These are phyloP conservation scores for Myripristis jacobus DNA, from an alignment of 2,797 vertebrate species.

Conservation along the genomic window DNA sequence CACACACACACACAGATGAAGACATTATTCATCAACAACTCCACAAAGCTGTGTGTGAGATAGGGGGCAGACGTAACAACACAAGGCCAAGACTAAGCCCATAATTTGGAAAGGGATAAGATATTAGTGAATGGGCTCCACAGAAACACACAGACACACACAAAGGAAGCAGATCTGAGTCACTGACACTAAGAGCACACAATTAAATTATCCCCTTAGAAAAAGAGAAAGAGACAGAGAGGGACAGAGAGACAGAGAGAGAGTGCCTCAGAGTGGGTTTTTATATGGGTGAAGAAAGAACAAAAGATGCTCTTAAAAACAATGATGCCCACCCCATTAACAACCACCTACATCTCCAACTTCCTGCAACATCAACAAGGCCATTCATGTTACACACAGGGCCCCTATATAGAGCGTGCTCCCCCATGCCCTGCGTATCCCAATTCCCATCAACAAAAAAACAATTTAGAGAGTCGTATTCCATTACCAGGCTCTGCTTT, in stretches of 20 bases:
- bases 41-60: slow-evolving; percentile 15
- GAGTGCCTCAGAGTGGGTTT: background rate
- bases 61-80: slow-evolving; percentile 4
- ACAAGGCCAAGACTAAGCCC: slow-evolving; percentile 15
- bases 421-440: background rate
- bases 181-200: slow-evolving; percentile 7
- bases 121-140: slow-evolving; percentile 25
- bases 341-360: slow-evolving; percentile 9
- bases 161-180: slow-evolving; percentile 30
- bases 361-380: slow-evolving; percentile 18
- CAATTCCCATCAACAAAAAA: too few species aligned
- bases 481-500: too few species aligned
- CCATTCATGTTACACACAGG: slow-evolving; percentile 12
- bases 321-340: background rate
- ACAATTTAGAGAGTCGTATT: too few species aligned
- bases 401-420: background rate
- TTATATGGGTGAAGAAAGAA: slow-evolving; percentile 13
- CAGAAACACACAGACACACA: slow-evolving; percentile 16
- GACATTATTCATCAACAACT: slow-evolving; percentile 32
- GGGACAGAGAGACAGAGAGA: background rate
- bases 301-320: slow-evolving; percentile 17
- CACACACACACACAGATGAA: slow-evolving; percentile 4
- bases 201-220: slow-evolving; percentile 18
- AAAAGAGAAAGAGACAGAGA: background rate
- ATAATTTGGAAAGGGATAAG: slow-evolving; percentile 31